These are phyloP conservation scores for Porphyrio hochstetteri DNA, from an alignment of 2,113 vertebrate genomes.

Conservation along the genomic window DNA sequence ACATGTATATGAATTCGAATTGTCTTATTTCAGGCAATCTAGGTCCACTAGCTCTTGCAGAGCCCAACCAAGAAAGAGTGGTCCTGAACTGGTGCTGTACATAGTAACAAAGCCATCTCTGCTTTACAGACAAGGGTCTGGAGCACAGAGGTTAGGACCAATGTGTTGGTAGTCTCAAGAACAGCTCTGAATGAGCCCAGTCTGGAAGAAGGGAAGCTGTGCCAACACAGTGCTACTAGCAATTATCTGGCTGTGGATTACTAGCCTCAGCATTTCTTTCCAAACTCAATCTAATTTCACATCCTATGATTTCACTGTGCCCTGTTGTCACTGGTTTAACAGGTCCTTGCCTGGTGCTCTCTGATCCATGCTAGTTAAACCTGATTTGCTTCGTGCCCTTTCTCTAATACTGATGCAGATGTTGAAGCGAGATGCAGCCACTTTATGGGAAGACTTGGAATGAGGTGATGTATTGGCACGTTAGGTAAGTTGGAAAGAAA, in stretches of 20 bases:
- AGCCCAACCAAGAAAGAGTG: neutral
- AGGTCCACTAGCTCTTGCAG: neutral
- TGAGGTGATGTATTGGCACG: neutral
- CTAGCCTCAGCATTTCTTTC: neutral
- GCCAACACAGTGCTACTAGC: neutral
- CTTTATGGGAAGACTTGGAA: neutral
- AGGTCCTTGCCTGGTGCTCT: neutral
- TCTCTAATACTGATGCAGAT: neutral
- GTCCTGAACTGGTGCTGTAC: neutral
- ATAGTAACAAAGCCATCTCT: neutral
- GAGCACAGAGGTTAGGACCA: neutral
- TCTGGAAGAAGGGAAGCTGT: neutral
- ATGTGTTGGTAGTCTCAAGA: neutral
- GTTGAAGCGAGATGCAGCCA: neutral
- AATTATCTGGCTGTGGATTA: neutral
- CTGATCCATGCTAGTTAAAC: neutral
- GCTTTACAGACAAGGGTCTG: neutral
- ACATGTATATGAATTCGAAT: neutral
- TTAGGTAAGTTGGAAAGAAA: neutral
- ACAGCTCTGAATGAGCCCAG: neutral
- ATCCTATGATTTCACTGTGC: neutral
- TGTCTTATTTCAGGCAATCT: neutral
- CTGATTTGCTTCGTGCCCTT: neutral
- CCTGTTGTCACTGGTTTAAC: neutral
- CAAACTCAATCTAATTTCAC: neutral